A percentile compares a stretch with the other conserved stretches of the same genome.
These are phyloP conservation scores for Rhinopithecus roxellana DNA, from an alignment of 2,113 vertebrate species.

Conservation along the genomic window DNA sequence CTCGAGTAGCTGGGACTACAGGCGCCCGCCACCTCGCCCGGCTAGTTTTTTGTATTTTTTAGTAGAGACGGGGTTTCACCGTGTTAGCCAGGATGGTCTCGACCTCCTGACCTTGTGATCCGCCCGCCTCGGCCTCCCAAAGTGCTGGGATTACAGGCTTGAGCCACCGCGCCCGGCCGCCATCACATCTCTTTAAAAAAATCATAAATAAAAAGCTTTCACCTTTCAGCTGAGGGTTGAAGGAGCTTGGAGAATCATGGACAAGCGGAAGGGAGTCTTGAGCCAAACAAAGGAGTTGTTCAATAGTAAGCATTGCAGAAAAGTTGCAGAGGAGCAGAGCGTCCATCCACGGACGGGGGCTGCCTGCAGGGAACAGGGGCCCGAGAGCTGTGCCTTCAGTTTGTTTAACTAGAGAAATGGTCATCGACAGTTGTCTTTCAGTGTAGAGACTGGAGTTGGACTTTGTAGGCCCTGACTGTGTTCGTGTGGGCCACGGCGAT, in stretches of 20 bases:
- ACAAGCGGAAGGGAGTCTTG: neutral
- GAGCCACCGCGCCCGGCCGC: no score
- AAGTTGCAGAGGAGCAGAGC: neutral
- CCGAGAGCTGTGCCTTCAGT: rapidly evolving
- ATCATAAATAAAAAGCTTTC: neutral
- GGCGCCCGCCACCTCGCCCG: no score
- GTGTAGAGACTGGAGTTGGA: neutral
- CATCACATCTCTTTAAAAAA: no score
- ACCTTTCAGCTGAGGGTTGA: neutral
- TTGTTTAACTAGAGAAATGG: neutral
- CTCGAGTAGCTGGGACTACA: no score
- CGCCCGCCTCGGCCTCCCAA: no score
- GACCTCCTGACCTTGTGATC: no score
- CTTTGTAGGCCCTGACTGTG: neutral
- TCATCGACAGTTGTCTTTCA: neutral
- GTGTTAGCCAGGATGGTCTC: no score
- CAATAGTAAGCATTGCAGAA: neutral
- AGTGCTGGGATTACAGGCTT: no score
- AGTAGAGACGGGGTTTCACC: no score
- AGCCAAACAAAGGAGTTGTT: neutral
- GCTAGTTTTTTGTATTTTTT: no score
- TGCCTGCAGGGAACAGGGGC: no score
- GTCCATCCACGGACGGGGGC: neutral
- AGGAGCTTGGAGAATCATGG: neutral
- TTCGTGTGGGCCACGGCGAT: no score